Base-by-base conservation (phyloP, 2,797 vertebrate genomes). In the Heterohyrax brucei region DNA sequence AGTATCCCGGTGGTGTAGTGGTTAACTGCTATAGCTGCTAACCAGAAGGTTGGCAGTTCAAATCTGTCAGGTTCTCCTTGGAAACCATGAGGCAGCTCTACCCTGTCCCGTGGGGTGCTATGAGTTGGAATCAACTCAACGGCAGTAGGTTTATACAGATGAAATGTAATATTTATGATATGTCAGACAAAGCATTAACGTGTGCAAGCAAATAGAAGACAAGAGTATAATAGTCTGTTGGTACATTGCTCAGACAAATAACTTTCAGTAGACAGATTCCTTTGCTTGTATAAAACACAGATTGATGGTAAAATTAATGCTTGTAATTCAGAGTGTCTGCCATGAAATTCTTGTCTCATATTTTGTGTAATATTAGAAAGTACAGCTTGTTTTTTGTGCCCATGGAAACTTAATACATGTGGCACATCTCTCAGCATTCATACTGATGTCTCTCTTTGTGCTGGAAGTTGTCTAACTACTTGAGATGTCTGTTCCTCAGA, bases 361-460 rank as follows among this genome's bases (percentile, higher is more conserved):
- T 44, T 89, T 90, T 89, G 10, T 46, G 61, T 72, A 77, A 48
- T 66, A 59, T 50, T 87, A 73, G 81, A 82, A 87, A 82, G 89
- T 16, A 44, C 10, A 73, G 10, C 75, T 86, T 76, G 6, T 83
- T 56, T 70, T 50, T 33, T n/a, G 44, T 86, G 24, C 79, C 4
- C 30, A 44, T 48, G 62, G 30, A 46, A 8, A 66, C 18, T 81
- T 50, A 39, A 53, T 13, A 70, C 24, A 73, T 24, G 7, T 64
- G 3, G 22, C 70, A 0, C 83, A 62, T 87, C 62, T 92, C 39
- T 81, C 30, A 53, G 18, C 1, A 18, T 22, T 33, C 19, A 59
- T 19, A 82, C 1, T 13, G 18, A 5, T 33, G 14, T 72, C 22
- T 91, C 64, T 48, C 30, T 64, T 30, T 78, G 1, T 81, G 24